Evolutionary conservation across 2,113 vertebrate genomes (phyloP).

Genomic region (cattle (Bos taurus)): DNA sequence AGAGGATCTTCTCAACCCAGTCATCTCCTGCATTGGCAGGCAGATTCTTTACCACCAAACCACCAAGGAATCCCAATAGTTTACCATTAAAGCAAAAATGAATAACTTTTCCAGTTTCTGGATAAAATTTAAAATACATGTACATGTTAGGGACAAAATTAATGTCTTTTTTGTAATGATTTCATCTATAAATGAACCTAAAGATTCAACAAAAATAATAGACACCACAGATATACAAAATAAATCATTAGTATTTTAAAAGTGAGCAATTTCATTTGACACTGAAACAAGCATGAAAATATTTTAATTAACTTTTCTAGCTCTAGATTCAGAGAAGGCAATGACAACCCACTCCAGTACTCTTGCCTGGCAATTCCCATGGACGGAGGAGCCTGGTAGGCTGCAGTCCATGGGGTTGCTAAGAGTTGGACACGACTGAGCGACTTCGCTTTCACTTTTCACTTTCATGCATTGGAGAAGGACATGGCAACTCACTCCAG

Average conservation of each 20-base stretch:
- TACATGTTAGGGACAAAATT: background rate
- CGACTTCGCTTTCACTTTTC: too few relatives aligned
- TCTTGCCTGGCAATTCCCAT: too few relatives aligned
- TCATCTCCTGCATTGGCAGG: background rate
- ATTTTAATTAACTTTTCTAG: background rate
- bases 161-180: background rate
- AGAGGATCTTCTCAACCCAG: background rate
- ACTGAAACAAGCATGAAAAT: background rate
- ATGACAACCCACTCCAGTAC: too few relatives aligned
- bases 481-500: too few relatives aligned
- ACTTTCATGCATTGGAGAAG: too few relatives aligned
- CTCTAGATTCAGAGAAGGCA: too few relatives aligned
- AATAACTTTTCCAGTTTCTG: background rate
- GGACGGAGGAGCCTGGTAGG: too few relatives aligned
- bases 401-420: too few relatives aligned
- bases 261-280: background rate
- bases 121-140: slow-evolving; percentile 12
- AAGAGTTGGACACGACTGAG: too few relatives aligned
- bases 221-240: background rate
- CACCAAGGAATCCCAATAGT: background rate
- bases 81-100: background rate
- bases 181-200: background rate
- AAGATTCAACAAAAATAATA: background rate
- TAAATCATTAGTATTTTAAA: background rate
- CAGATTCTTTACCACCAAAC: background rate